phyloP scores from a whole-genome alignment of 2,888 invertebrate genomes.

The Agrochola litura region DNA sequence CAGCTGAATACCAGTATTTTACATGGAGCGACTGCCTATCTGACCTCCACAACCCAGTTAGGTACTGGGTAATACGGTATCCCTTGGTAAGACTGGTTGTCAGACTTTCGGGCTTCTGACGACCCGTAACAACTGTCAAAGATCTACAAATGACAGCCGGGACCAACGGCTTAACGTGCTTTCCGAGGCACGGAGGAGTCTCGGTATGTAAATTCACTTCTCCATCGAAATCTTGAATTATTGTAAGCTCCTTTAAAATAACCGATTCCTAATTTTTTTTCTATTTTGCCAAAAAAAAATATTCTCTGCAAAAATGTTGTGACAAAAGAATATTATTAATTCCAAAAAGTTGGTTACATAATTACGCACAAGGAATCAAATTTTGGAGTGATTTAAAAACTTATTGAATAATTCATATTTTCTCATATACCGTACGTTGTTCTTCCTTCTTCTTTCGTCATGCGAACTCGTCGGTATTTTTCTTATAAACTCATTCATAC shows the following conservation, averaged over 20 bases:
- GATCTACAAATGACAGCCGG: too few relatives aligned
- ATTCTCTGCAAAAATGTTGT: not conserved
- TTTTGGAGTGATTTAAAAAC: slow-evolving; percentile 1
- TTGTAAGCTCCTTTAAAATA: not conserved
- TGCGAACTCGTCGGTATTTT: not conserved
- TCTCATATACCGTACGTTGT: not conserved
- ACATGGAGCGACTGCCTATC: too few relatives aligned
- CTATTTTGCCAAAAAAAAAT: not conserved
- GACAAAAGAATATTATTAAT: not conserved
- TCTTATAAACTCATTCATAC: not conserved
- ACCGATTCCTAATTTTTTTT: not conserved
- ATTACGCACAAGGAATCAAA: slow-evolving; percentile 22
- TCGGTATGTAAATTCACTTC: too few relatives aligned
- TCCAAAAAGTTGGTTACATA: slow-evolving; percentile 18
- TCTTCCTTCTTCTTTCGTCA: not conserved
- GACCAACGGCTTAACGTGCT: too few relatives aligned
- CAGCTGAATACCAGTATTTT: too few relatives aligned
- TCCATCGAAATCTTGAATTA: not conserved
- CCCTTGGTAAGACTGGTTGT: too few relatives aligned
- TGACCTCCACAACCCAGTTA: too few relatives aligned
- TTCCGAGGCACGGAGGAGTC: too few relatives aligned
- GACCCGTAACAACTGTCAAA: too few relatives aligned
- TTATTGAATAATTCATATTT: slow-evolving; percentile 16
- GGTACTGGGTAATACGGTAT: too few relatives aligned
- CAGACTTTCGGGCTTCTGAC: too few relatives aligned